Evolutionary conservation across 2,113 vertebrate species (phyloP), one percentile per base, ranked within the genome.

Genomic region (Thryonomys swinderianus): DNA sequence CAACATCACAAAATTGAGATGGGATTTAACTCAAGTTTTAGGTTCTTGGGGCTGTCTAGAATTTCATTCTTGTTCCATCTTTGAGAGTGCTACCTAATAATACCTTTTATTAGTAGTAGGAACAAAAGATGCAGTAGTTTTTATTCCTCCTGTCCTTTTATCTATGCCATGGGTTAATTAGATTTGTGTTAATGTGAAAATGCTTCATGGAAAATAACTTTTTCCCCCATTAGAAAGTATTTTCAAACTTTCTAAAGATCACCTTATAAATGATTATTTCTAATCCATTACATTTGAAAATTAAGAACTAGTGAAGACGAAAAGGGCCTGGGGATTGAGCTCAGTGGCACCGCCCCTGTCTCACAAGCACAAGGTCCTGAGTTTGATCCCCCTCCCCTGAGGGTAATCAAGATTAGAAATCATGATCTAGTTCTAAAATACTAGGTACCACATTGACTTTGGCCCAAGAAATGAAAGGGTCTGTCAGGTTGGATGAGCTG

Each of bases 181-280:
- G 67, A 73, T 12, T 62, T 88, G 20, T 78, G 57, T 85, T 67
- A 45, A 14, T 45, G 25, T 90, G 53, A 91, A 95, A 96, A 66
- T 62, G 18, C 14, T 34, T 51, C 53, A 93, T 42, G 4, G 3
- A 59, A 90, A 93, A 91, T 12, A 89, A 67, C 17, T 18, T 89
- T 84, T 40, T 67, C 1, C 16, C 4, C 37, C 59, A n/a, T 92
- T 85, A 82, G 66, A 90, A 95, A 55, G 12, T 74, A 7, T 74
- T 95, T 95, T 79, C 71, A 71, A 57, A 93, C 37, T 93, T 91
- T 57, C 57, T 84, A 87, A 83, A 48, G 7, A 59, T 87, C n/a
- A 66, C 14, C 45, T 93, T 91, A 85, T 40, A 69, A 86, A 73
- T 84, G 74, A 45, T 40, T 89, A 23, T 91, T 76, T 93, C 25